Base-by-base conservation (phyloP, 1,140 invertebrate genomes). In the Nymphalis io region DNA sequence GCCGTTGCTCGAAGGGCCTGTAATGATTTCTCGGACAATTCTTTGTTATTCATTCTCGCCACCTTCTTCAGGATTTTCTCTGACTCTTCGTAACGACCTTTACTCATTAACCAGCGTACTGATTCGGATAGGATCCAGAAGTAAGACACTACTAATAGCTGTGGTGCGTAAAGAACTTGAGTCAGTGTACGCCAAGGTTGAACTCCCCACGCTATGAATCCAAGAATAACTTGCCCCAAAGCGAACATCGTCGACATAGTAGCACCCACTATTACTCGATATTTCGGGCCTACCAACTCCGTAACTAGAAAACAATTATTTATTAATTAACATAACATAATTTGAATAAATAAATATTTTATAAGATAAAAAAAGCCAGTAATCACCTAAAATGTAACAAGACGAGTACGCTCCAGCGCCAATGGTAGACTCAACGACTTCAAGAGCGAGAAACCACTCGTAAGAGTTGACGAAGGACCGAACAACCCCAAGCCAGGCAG, bases 41-140 rank as follows among this genome's bases (percentile, higher is more conserved):
- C 80, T 46, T 92, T 93, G 0, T 94, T 93, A 74, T 97, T 98
- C 12, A 93, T 92, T 73, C 91, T 93, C 0, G 95, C 94, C 1
- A 94, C 94, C 79, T 93, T 93, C 6, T 92, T 91, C 0, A 95
- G 80, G 42, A 95, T 93, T 12, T 83, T 78, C 68, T 93, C 93
- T 10, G 94, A 94, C 72, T 95, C 93, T 3, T 95, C 92, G 44
- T 86, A 90, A 1, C 84, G 79, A 6, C 88, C 86, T 68, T 95
- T 94, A 15, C 95, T 94, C 74, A 97, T 85, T 2, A 97, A 90
- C 96, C 96, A 97, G 68, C 96, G 90, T n/a, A 95, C 92, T 23
- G 94, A 95, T 86, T 95, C 95, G 0, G 94, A 94, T 1, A 95
- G 79, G 38, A 95, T 90, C 89, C 94, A 94, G 60, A 94, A 94